Evolutionary conservation across 2,113 vertebrate genomes (phyloP).

Genomic region (Hepsetus odoe): DNA sequence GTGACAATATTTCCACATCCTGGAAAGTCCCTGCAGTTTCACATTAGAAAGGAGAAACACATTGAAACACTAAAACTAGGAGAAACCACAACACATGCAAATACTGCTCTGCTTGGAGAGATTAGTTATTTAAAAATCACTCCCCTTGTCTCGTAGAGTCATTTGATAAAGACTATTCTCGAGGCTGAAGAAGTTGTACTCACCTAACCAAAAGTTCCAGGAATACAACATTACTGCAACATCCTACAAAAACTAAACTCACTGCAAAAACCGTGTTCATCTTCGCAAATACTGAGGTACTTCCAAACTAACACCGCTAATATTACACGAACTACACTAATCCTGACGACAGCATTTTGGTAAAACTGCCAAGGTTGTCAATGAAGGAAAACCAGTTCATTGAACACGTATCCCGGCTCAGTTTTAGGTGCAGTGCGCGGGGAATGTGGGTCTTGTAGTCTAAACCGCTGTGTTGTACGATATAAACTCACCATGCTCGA

Average conservation of each 20-base stretch:
- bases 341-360: slow-evolving; percentile 18
- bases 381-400: slow-evolving; percentile 5
- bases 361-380: not conserved
- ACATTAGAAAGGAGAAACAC: not conserved
- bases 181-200: slow-evolving; percentile 48
- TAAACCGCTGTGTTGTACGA: not conserved
- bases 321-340: not conserved
- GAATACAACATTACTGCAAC: slow-evolving; percentile 77
- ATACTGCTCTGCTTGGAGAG: not conserved
- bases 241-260: slow-evolving; percentile 73
- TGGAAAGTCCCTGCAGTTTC: slow-evolving; percentile 81
- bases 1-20: slow-evolving; percentile 97
- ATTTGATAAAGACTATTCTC: not conserved
- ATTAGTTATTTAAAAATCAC: not conserved
- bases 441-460: slow-evolving; percentile 67
- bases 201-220: slow-evolving; percentile 78
- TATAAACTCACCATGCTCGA: accelerated
- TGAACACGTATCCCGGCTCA: slow-evolving; percentile 43
- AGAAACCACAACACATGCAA: not conserved
- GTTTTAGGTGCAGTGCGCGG: not conserved
- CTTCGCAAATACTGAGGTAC: not conserved
- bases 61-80: not conserved
- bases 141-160: not conserved
- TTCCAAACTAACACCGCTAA: not conserved
- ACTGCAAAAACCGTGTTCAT: slow-evolving; percentile 70